A percentile compares a stretch with the other conserved stretches of the same genome.
Evolutionary conservation across 2,797 vertebrate species (phyloP).

Genomic region (Mus minutoides): DNA sequence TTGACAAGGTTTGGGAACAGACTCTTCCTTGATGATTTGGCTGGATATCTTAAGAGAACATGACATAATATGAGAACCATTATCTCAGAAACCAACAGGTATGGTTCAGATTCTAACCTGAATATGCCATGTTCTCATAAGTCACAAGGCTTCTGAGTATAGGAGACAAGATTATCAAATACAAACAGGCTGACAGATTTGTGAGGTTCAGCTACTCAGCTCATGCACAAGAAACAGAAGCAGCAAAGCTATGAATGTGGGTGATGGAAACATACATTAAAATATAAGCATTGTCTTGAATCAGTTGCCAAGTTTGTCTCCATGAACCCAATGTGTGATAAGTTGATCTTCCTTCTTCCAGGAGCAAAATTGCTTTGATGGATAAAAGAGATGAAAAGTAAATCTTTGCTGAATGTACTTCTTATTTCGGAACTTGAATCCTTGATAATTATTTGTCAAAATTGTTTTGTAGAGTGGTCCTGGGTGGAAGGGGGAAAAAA

Average conservation of each 20-base stretch:
- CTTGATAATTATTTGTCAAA: slow-evolving; percentile 8
- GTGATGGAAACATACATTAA: not conserved
- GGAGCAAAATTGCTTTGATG: slow-evolving; percentile 1
- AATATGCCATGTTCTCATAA: not conserved
- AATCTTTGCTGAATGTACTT: not conserved
- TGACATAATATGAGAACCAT: not conserved
- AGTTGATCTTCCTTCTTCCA: not conserved
- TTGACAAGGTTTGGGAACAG: not conserved
- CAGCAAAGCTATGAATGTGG: slow-evolving; percentile 15
- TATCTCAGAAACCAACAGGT: not conserved
- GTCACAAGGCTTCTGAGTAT: not conserved
- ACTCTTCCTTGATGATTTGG: not conserved
- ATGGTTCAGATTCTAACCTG: not conserved
- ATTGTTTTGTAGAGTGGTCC: not conserved
- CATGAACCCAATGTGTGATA: slow-evolving; percentile 31
- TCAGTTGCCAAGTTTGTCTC: not conserved
- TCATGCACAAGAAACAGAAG: not conserved
- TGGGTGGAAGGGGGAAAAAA: not conserved
- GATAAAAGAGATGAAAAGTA: not conserved
- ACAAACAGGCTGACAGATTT: not conserved
- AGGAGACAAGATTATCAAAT: not conserved
- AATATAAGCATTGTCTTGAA: not conserved
- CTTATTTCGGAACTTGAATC: not conserved
- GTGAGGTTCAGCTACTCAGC: not conserved
- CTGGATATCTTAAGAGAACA: not conserved